Conservation (phyloP, 2,797 vertebrate genomes). For the Takifugu ocellatus region DNA sequence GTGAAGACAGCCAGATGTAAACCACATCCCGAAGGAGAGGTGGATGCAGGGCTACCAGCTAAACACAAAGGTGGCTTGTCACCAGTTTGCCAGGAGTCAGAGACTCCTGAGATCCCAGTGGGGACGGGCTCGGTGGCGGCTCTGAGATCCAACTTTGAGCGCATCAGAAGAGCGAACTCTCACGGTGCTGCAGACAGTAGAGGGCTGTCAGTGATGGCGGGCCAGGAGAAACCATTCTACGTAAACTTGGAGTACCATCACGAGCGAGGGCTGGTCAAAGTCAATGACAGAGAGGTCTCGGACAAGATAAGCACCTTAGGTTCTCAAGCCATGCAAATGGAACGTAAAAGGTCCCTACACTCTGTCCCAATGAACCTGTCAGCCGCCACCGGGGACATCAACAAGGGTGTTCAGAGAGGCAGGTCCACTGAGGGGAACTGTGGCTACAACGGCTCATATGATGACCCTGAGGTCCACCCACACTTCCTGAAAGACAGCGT, state of each 20-base stretch:
- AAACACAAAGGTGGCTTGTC: slow-evolving; percentile 72
- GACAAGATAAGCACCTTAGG: slow-evolving; percentile 89
- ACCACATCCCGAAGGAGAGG: slow-evolving; percentile 66
- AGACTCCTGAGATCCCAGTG: slow-evolving; percentile 67
- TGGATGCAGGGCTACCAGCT: slow-evolving; percentile 14
- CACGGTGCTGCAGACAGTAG: slow-evolving; percentile 76
- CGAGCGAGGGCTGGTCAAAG: slow-evolving; percentile 87
- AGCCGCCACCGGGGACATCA: slow-evolving; percentile 65
- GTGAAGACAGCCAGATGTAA: slow-evolving; percentile 70
- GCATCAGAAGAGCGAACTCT: slow-evolving; percentile 81
- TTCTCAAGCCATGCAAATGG: slow-evolving; percentile 93
- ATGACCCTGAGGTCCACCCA: slow-evolving; percentile 79
- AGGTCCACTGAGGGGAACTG: slow-evolving; percentile 79
- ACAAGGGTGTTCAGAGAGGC: slow-evolving; percentile 75
- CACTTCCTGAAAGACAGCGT: slow-evolving; percentile 72
- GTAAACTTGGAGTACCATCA: slow-evolving; percentile 93
- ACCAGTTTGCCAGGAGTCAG: slow-evolving; percentile 64
- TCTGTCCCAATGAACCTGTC: slow-evolving; percentile 75
- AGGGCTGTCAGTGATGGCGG: slow-evolving; percentile 45
- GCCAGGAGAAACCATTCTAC: slow-evolving; percentile 81
- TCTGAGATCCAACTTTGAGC: slow-evolving; percentile 90
- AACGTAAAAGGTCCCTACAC: slow-evolving; percentile 84
- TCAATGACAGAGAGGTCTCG: slow-evolving; percentile 88
- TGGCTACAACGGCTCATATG: slow-evolving; percentile 81
- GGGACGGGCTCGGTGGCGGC: slow-evolving; percentile 86